Base-by-base conservation (phyloP, 2,797 vertebrate species). In the Anguilla obscura region DNA sequence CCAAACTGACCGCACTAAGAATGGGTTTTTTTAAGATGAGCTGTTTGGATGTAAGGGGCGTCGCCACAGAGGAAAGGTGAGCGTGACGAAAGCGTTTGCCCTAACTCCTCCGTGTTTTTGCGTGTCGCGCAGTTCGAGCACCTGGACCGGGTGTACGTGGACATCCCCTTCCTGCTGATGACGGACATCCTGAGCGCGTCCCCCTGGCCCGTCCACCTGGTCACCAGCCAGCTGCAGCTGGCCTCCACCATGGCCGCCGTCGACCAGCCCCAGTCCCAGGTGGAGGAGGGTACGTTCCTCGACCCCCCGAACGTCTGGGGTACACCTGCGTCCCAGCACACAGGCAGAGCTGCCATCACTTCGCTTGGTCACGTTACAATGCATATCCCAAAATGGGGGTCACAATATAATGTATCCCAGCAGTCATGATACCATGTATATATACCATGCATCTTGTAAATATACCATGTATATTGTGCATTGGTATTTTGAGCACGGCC, bases 161-260 rank as follows among this genome's bases (percentile, higher is more conserved):
- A 97, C 86, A 95, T 97, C 87, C 97, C 97, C 0, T 98, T 98
- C 92, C 92, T 97, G 87, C 86, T 98, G 92, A 97, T 97, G 97
- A 96, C 96, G 0, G 93, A 93, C 89, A 90, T 93, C 83, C 86
- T 94, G 87, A 93, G 92, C 9, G 88, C 92, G 0, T 97, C 97
- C 0, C 97, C 97, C 0, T 97, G 97, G 97, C 96, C 97, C 27
- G 94, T 98, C 58, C 96, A 95, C 27, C 92, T 98, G 82, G 90
- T 91, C 27, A 80, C 93, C 85, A 97, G 96, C 87, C 93, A 95
- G 87, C 93, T 97, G 0, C 96, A 96, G 56, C 93, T 97, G 27
- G 95, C 95, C 0, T 33, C 95, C 30, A 93, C 95, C 10, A 94
- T 97, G 95, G 91, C 80, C 0, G 86, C 96, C 0, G 92, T 96